Base-by-base conservation (phyloP, 2,797 vertebrate species). In the Hoplostethus mediterraneus region DNA sequence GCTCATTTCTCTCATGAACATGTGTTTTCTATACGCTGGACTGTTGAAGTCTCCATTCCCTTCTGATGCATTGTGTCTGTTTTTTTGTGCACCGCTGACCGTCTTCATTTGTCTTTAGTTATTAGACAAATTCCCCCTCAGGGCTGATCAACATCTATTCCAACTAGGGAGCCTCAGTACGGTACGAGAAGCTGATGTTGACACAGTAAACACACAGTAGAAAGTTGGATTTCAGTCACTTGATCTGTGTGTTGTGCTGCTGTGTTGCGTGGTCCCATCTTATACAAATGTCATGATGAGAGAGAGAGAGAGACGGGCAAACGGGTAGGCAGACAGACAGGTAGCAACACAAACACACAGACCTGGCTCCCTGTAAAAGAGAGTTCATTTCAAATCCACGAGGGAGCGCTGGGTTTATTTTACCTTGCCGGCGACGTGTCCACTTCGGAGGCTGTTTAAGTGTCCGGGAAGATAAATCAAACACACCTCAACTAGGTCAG, bases 401-500 rank as follows among this genome's bases (percentile, higher is more conserved):
- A 77, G 33, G 9, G 3, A 64, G 63, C 14, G 38, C 72, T 53
- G 25, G 45, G 30, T 61, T 68, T 3, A 30, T 67, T 85, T 85
- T 51, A 81, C 64, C 60, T 71, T 4, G 69, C 67, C 61, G 79
- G 74, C 74, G 52, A 70, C 48, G 36, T 78, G 84, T 86, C 78
- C 71, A 67, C 80, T 79, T 79, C 67, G 71, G 61, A 81, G 58
- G 53, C 67, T 63, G 63, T 81, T 81, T 62, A 82, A 81, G 80
- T 87, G 82, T 74, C 87, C 48, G 62, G 65, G 60, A 81, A 75
- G 85, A 89, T 85, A 87, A 88, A 89, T 89, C 85, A 87, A 84
- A 81, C 67, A 47, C 85, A 86, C 84, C 71, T 82, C 74, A 91
- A 91, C 77, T 87, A 62, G 90, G 85, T 85, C 87, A 88, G 83